Base-by-base conservation (phyloP, 2,888 invertebrate species). In the Cloeon dipterum region DNA sequence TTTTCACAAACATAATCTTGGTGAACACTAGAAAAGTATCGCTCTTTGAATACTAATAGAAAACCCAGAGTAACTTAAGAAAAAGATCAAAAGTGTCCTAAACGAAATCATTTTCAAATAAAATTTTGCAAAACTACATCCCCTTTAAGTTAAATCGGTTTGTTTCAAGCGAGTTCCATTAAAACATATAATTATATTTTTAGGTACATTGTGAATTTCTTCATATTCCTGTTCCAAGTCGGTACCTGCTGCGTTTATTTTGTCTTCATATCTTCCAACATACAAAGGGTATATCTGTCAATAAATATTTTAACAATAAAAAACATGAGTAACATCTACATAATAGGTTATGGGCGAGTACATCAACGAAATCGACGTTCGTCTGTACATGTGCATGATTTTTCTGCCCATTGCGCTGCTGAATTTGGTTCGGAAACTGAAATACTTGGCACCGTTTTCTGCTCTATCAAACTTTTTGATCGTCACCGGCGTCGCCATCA, bases 241-340 rank as follows among this genome's bases (percentile, higher is more conserved):
- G 96, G 96, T 34, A 85, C 88, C 35, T 93, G 94, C 54, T 91
- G 91, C 55, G 91, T 94, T 2, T 96, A 96, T 57, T 77, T 88
- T 17, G 82, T 94, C 1, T 96, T 94, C 55, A 82, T 94, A 35
- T 71, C 89, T 0, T 72, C 74, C 41, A 91, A 86, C 56, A 65
- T 91, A n/a, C 65, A 76, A 50, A 62, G 58, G 45, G 75, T 82
- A 36, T n/a, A n/a, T n/a, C n/a, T n/a, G n/a, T n/a, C n/a, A n/a
- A n/a, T n/a, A n/a, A n/a, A n/a, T n/a, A n/a, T n/a, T n/a, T n/a
- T n/a, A n/a, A n/a, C n/a, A n/a, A n/a, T n/a, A n/a, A n/a, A n/a
- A n/a, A n/a, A n/a, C n/a, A n/a, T n/a, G n/a, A n/a, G n/a, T n/a
- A n/a, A n/a, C n/a, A n/a, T n/a, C n/a, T n/a, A n/a, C n/a, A n/a